phyloP scores from a whole-genome alignment of 2,888 invertebrate species.

The Drosophila prostipennis region DNA sequence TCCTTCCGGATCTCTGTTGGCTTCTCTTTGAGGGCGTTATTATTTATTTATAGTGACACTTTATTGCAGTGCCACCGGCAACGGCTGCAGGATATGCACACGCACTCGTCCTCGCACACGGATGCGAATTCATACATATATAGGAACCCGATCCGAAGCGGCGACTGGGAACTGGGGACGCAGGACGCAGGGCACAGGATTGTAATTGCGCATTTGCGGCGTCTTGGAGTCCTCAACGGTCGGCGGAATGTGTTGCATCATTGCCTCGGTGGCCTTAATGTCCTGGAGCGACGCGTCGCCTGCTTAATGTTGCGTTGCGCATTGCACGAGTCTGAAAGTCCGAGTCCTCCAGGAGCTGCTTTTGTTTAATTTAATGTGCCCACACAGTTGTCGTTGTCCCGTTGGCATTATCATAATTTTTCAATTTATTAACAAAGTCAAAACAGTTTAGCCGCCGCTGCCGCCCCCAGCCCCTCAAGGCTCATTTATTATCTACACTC shows the following conservation, averaged over 20 bases:
- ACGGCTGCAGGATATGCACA: conserved; percentile 69
- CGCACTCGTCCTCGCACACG: conserved; percentile 27
- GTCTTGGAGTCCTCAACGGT: conserved; percentile 59
- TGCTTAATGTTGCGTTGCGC: conserved; percentile 79
- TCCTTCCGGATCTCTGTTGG: conserved; percentile 1
- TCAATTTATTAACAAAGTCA: conserved; percentile 80
- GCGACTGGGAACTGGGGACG: conserved; percentile 3
- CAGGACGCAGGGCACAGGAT: conserved; percentile 17
- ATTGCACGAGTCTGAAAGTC: conserved; percentile 61
- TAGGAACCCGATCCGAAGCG: conserved; percentile 7
- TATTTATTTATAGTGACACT: conserved; percentile 80
- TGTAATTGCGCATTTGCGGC: conserved; percentile 80
- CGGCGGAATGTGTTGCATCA: conserved; percentile 74
- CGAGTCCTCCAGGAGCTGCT: conserved; percentile 43
- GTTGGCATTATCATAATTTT: conserved; percentile 77
- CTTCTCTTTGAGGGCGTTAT: conserved; percentile 70
- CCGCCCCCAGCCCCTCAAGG: conserved; percentile 8
- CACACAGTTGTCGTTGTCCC: conserved; percentile 56
- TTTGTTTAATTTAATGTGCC: conserved; percentile 72
- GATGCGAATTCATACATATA: conserved; percentile 16
- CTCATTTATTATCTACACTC: conserved; percentile 79
- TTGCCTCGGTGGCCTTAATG: conserved; percentile 77
- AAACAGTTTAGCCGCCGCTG: conserved; percentile 71
- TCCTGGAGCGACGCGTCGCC: conserved; percentile 70
- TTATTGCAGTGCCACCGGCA: conserved; percentile 64